Conservation (phyloP, 2,797 vertebrate species). For the Buceros bicornis region DNA sequence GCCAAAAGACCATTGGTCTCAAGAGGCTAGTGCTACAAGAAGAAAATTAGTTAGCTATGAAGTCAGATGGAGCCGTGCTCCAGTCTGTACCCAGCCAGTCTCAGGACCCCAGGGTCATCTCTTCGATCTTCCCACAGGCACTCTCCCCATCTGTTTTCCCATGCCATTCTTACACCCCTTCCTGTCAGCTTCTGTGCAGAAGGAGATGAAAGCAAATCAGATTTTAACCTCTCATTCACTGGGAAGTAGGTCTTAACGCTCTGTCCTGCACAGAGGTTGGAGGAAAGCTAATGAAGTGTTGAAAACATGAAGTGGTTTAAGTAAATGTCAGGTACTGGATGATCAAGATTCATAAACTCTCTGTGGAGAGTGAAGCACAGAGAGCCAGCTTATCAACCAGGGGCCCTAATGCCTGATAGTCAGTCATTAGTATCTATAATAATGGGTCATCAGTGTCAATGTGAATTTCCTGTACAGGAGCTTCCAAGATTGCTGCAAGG, state of each 20-base stretch:
- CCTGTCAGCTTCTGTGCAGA: not conserved
- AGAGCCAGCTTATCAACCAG: not conserved
- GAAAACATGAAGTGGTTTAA: not conserved
- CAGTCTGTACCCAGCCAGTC: not conserved
- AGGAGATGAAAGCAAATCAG: not conserved
- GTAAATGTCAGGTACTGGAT: not conserved
- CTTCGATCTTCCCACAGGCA: slow-evolving; percentile 8
- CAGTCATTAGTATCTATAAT: slow-evolving; percentile 3
- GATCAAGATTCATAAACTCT: slow-evolving; percentile 1
- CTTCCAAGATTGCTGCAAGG: slow-evolving; percentile 26
- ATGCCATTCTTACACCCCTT: slow-evolving; percentile 28
- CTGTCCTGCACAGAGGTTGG: not conserved
- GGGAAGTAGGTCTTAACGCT: not conserved
- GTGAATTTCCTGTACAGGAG: not conserved
- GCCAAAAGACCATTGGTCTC: not conserved
- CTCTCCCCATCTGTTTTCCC: slow-evolving; percentile 9
- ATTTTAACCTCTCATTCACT: slow-evolving; percentile 19
- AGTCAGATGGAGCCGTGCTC: not conserved
- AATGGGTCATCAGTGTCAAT: slow-evolving; percentile 14
- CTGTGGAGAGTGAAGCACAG: not conserved
- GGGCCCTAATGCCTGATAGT: not conserved
- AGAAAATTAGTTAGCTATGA: not conserved
- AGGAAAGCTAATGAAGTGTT: not conserved
- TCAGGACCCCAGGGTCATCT: not conserved
- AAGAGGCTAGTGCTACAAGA: not conserved